Evolutionary conservation across 2,113 vertebrate genomes (phyloP).

Genomic region (Colinus virginianus): DNA sequence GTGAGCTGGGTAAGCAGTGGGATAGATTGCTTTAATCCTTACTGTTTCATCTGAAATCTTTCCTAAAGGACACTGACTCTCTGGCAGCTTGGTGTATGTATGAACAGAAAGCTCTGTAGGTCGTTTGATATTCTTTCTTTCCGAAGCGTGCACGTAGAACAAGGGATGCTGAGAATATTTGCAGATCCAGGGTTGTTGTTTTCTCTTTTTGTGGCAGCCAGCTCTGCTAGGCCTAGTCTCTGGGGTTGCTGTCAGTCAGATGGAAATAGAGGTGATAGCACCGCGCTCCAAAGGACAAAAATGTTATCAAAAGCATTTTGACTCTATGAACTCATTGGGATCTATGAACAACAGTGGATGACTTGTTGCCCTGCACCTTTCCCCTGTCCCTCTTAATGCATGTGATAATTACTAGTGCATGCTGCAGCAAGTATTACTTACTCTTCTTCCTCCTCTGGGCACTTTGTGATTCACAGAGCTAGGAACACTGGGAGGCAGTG

Average conservation of each 20-base stretch:
- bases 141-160: background rate
- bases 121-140: background rate
- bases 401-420: background rate
- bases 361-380: background rate
- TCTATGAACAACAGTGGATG: background rate
- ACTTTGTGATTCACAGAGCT: background rate
- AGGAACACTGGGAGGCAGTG: slow-evolving; percentile 32
- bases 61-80: background rate
- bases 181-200: background rate
- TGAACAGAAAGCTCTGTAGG: background rate
- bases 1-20: background rate
- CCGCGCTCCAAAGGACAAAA: fast-evolving
- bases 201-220: background rate
- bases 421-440: slow-evolving; percentile 20
- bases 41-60: background rate
- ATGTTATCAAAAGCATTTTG: background rate
- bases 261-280: background rate
- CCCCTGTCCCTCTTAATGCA: background rate
- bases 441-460: background rate
- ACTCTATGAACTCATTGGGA: background rate
- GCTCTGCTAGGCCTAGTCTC: background rate
- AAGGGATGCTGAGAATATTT: fast-evolving
- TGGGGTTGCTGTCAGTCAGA: background rate
- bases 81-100: fast-evolving
- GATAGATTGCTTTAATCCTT: background rate